These are phyloP conservation scores for Cheilosia vernalis DNA, from an alignment of 2,888 invertebrate genomes.

Conservation along the genomic window DNA sequence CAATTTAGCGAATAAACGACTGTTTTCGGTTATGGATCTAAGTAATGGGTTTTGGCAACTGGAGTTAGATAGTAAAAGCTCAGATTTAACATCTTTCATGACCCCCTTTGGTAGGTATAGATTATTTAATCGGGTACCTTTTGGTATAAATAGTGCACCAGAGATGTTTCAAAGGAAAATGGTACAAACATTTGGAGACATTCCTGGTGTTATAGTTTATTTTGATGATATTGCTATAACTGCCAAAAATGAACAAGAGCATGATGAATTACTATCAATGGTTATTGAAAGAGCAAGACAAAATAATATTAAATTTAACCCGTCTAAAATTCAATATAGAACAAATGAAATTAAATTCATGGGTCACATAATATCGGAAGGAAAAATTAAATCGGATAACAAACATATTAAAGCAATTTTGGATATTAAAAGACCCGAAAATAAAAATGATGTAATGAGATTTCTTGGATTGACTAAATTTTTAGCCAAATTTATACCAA, in stretches of 20 bases:
- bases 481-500: constrained; percentile 74
- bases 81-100: neutral
- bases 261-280: constrained; percentile 75
- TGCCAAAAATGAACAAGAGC: constrained; percentile 63
- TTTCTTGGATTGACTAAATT: constrained; percentile 68
- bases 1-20: too few species aligned
- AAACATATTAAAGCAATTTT: constrained; percentile 63
- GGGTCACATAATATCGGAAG: constrained; percentile 76
- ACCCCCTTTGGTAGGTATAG: constrained; percentile 58
- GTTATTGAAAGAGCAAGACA: constrained; percentile 59
- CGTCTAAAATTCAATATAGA: constrained; percentile 76
- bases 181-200: constrained; percentile 78
- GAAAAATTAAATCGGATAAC: constrained; percentile 61
- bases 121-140: too few species aligned
- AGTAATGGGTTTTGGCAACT: too few species aligned
- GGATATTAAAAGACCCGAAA: constrained; percentile 39
- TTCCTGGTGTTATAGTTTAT: constrained; percentile 78
- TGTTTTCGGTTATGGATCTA: too few species aligned
- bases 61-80: too few species aligned
- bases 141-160: constrained; percentile 41
- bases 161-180: constrained; percentile 80
- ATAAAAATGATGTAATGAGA: constrained; percentile 44
- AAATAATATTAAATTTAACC: constrained; percentile 76
- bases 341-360: constrained; percentile 75
- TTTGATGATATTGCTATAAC: constrained; percentile 79